Base-by-base conservation (phyloP, 2,113 vertebrate genomes). In the Patagioenas fasciata region DNA sequence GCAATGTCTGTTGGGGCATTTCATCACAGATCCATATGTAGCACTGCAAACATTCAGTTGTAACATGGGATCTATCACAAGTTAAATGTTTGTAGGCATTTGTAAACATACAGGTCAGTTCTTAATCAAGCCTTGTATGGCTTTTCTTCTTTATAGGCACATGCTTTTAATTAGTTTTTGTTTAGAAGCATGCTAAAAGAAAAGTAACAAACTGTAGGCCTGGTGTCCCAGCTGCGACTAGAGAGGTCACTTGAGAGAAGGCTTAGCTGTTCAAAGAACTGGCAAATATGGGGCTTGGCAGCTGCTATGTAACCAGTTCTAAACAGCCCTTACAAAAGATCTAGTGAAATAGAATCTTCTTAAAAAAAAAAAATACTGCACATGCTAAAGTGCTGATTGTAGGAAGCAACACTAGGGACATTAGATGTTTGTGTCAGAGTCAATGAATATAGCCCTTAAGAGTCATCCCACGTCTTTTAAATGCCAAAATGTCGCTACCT, bases 191-290 rank as follows among this genome's bases (percentile, higher is more conserved):
- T 36, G 26, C 36, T 87, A 23, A 81, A 82, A 75, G 51, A 58
- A 79, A 94, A 78, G 15, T 74, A 85, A 38, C 48, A 53, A 57
- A 88, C 18, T 56, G 16, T 72, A 79, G 65, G 64, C 58, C 71
- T 82, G 51, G 31, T 80, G 54, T 82, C 81, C 51, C 38, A 44
- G 15, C 58, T 57, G 57, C 0, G 0, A 40, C 48, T 44, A 83
- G 74, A 85, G 57, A 64, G 36, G 51, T 94, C 47, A 85, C 81
- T 88, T 73, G 71, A 88, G 81, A 93, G 90, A 95, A 90, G 66
- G 60, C 56, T 88, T 80, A 85, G 56, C 81, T 92, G 64, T 93
- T 89, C 78, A 69, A 93, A 96, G 91, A 77, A 72, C 24, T 86
- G 90, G 81, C 74, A 94, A 70, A 89, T 87, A 70, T 4, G 19